These are phyloP conservation scores for Lepisosteus oculatus DNA, from an alignment of 2,113 vertebrate species.

Conservation along the genomic window DNA sequence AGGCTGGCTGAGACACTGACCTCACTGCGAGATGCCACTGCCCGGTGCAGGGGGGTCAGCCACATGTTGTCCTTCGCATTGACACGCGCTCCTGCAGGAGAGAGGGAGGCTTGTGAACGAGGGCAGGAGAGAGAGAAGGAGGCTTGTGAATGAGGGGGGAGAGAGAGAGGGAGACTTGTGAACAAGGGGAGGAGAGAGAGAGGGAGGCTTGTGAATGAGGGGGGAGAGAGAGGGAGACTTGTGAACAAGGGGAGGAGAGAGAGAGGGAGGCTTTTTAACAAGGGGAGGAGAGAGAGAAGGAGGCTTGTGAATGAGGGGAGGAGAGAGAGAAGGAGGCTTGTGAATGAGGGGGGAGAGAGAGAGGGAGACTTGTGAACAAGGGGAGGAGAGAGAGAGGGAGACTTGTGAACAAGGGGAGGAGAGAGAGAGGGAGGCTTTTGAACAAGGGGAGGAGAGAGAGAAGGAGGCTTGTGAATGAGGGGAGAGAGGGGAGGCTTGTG, in stretches of 20 bases:
- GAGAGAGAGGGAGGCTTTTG: background rate
- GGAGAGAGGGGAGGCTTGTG: background rate
- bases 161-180: background rate
- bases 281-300: too few relatives aligned
- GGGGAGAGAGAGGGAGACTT: too few relatives aligned
- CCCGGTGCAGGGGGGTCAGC: constrained; percentile 94
- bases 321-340: background rate
- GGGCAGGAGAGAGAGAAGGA: background rate
- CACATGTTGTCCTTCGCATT: constrained; percentile 99
- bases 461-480: background rate
- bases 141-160: background rate
- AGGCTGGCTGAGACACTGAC: constrained; percentile 54
- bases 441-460: background rate
- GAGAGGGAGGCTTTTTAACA: too few relatives aligned
- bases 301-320: background rate
- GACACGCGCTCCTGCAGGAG: constrained; percentile 81
- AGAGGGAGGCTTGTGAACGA: background rate
- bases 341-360: background rate
- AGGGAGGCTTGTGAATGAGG: background rate
- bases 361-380: background rate
- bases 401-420: background rate
- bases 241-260: too few relatives aligned
- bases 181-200: constrained; percentile 24
- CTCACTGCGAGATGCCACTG: constrained; percentile 92
- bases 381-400: background rate